A percentile compares a stretch with the other conserved stretches of the same genome.
phyloP scores from a whole-genome alignment of 2,113 vertebrate species.

The Pogonocichla stellata region DNA sequence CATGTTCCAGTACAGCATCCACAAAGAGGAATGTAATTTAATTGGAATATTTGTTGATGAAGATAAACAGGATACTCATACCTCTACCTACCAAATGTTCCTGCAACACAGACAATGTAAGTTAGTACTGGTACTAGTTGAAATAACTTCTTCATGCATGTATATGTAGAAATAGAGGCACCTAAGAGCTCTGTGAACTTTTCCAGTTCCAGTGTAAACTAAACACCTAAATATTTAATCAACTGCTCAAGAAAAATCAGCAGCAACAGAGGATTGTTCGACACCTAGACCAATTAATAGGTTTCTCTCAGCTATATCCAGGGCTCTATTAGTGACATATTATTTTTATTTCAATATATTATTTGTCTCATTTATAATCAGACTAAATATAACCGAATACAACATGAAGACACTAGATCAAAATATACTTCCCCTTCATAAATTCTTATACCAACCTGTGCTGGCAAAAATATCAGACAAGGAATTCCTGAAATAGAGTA shows the following conservation, averaged over 20 bases:
- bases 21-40: not conserved
- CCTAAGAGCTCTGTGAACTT: not conserved
- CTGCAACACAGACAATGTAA: not conserved
- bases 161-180: not conserved
- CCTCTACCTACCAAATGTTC: not conserved
- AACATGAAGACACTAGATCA: not conserved
- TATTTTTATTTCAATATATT: not conserved
- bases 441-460: not conserved
- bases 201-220: not conserved
- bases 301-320: not conserved
- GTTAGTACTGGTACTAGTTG: not conserved
- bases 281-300: not conserved
- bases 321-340: not conserved
- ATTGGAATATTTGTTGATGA: not conserved
- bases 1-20: not conserved
- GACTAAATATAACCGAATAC: constrained; percentile 8
- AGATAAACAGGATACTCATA: not conserved
- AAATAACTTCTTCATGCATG: not conserved
- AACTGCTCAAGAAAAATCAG: not conserved
- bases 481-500: not conserved
- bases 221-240: not conserved
- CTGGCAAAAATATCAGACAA: not conserved
- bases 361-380: not conserved
- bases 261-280: not conserved
- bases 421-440: not conserved